Evolutionary conservation across 1,140 invertebrate genomes (phyloP).

Genomic region (Colletes gigas): DNA sequence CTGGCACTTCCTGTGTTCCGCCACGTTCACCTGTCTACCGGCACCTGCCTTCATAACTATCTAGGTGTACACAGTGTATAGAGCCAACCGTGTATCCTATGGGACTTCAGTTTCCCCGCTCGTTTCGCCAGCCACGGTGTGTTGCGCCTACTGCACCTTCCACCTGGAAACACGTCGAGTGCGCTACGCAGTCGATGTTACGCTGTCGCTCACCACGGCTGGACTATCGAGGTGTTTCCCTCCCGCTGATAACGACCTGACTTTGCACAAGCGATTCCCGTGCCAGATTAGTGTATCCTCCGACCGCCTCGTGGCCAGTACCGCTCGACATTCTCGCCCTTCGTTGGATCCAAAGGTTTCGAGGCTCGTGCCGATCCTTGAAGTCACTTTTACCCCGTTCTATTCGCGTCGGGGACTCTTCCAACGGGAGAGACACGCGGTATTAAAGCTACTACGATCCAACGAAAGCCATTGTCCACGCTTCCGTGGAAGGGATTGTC

Average conservation of each 20-base stretch:
- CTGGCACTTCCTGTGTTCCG: constrained; percentile 76
- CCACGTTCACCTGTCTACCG: constrained; percentile 75
- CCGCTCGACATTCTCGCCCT: neutral
- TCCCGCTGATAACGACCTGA: constrained; percentile 31
- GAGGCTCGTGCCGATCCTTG: constrained; percentile 7
- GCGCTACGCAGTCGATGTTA: constrained; percentile 60
- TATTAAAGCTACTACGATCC: neutral
- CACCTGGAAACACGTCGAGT: constrained; percentile 48
- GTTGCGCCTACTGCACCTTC: constrained; percentile 36
- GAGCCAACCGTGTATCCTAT: constrained; percentile 41
- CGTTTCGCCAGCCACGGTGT: constrained; percentile 44
- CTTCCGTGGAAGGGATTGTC: neutral
- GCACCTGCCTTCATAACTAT: constrained; percentile 71
- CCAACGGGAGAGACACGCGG: too few species aligned
- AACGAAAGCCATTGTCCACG: neutral
- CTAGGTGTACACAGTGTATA: constrained; percentile 61
- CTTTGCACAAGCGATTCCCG: constrained; percentile 9
- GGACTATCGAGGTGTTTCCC: constrained; percentile 29
- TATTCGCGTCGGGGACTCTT: neutral
- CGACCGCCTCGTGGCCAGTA: constrained; percentile 8
- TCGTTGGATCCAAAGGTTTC: constrained; percentile 33
- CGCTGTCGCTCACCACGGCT: constrained; percentile 53
- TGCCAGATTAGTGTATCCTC: constrained; percentile 12
- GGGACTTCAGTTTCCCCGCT: constrained; percentile 46
- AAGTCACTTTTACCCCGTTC: neutral